These are phyloP conservation scores for Whitmania pigra DNA, from an alignment of 1,140 invertebrate genomes.

Conservation along the genomic window DNA sequence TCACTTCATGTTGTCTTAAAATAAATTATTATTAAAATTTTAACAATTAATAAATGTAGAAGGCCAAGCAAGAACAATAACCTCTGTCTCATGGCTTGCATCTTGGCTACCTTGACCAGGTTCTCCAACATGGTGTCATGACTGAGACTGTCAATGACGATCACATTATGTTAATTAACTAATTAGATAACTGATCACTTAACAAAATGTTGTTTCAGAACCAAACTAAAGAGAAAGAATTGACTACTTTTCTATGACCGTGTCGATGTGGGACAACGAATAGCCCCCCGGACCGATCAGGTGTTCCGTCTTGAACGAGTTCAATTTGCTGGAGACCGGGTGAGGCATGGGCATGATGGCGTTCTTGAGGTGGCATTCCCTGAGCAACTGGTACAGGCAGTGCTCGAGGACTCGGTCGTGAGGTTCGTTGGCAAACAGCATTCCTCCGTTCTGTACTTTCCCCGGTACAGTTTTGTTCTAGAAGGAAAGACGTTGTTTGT, in stretches of 20 bases:
- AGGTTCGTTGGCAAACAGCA: slow-evolving; percentile 49
- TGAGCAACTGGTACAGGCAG: slow-evolving; percentile 78
- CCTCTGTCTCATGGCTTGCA: no score
- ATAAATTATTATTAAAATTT: no score
- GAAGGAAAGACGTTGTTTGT: background rate
- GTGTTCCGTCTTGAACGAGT: slow-evolving; percentile 72
- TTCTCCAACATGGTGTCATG: no score
- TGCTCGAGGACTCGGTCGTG: slow-evolving; percentile 92
- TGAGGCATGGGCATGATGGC: slow-evolving; percentile 85
- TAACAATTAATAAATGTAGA: no score
- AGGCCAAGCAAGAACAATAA: no score
- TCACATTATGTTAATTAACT: no score
- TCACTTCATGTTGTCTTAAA: no score
- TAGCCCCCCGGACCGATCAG: slow-evolving; percentile 76
- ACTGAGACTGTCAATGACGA: no score
- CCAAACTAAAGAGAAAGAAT: background rate
- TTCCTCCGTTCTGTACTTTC: no score
- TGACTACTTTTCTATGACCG: slow-evolving; percentile 68
- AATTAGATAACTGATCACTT: no score
- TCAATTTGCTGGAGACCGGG: slow-evolving; percentile 77
- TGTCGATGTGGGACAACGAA: slow-evolving; percentile 62
- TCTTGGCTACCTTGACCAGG: no score
- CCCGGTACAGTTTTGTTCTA: background rate
- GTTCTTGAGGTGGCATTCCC: slow-evolving; percentile 80
- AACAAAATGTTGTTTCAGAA: no score